Percentiles rank a stretch among this genome's conserved stretches.
Conservation (phyloP, 2,888 invertebrate species). For the Pterobdella sp. region DNA sequence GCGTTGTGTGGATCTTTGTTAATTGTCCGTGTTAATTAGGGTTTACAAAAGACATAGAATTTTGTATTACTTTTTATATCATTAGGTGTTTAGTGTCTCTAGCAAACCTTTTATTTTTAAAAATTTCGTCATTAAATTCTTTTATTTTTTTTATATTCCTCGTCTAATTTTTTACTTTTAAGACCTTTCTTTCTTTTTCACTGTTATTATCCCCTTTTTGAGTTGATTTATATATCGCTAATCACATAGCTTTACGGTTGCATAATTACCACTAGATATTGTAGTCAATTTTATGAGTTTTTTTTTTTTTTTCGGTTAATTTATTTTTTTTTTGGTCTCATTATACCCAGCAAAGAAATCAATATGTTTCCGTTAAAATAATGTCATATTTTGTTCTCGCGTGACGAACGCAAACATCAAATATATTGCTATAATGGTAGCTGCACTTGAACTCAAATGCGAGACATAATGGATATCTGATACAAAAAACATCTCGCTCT, state of each 20-base stretch:
- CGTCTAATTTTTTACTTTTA: no score
- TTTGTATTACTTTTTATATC: neutral
- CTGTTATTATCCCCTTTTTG: neutral
- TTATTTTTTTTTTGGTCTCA: neutral
- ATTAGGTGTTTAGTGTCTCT: neutral
- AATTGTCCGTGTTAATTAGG: neutral
- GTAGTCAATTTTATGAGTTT: neutral
- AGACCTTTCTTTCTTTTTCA: neutral
- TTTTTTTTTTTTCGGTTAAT: neutral
- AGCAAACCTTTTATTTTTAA: neutral
- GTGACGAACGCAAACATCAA: conserved; percentile 3
- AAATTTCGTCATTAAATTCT: neutral
- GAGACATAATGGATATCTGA: neutral
- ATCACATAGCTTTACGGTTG: conserved; percentile 10
- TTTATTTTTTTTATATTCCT: neutral
- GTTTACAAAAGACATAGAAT: neutral
- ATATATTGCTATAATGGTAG: neutral
- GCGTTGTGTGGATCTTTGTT: neutral
- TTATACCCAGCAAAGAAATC: neutral
- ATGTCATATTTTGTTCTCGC: conserved; percentile 13
- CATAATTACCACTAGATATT: conserved; percentile 12
- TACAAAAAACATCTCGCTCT: no score
- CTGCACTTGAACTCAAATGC: neutral
- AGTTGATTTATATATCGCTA: conserved; percentile 11
- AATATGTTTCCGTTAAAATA: conserved; percentile 13